Percentiles rank a stretch among this genome's conserved stretches.
Conservation (phyloP, 2,113 vertebrate genomes). For the Galbula dea region DNA sequence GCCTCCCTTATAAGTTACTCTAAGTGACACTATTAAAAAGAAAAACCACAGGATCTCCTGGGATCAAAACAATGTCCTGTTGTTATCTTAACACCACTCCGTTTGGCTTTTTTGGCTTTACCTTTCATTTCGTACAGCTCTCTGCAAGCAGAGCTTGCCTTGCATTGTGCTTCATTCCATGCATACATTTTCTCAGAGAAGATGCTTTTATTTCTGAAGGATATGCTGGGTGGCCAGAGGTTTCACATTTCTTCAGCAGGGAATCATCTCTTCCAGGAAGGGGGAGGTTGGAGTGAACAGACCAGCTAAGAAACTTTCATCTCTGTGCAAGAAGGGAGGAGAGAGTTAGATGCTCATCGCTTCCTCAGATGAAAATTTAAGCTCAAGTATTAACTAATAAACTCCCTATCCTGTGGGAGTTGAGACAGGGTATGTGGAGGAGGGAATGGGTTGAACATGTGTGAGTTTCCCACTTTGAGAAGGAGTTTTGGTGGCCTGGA, state of each 20-base stretch:
- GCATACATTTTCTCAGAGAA: constrained; percentile 32
- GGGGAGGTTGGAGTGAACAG: neutral
- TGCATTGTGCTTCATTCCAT: constrained; percentile 31
- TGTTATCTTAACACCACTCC: constrained; percentile 41
- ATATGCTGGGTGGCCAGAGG: constrained; percentile 34
- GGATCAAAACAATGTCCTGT: constrained; percentile 55
- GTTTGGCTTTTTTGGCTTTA: constrained; percentile 27
- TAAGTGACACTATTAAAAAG: constrained; percentile 55
- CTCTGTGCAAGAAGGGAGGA: neutral
- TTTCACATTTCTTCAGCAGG: constrained; percentile 41
- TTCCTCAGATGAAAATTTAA: constrained; percentile 10
- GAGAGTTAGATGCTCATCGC: constrained; percentile 18
- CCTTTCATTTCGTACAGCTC: constrained; percentile 28
- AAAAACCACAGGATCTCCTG: constrained; percentile 45
- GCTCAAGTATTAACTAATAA: constrained; percentile 29
- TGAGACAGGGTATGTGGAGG: neutral
- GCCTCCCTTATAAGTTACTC: constrained; percentile 57
- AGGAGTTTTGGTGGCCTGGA: constrained; percentile 38
- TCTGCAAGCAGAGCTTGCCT: neutral
- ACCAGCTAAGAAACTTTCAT: neutral
- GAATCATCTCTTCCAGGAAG: constrained; percentile 12
- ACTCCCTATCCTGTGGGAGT: neutral
- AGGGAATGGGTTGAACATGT: neutral
- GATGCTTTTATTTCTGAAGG: constrained; percentile 34
- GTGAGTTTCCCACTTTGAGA: neutral